phyloP scores from a whole-genome alignment of 2,113 vertebrate genomes.

The Holacanthus passer region DNA sequence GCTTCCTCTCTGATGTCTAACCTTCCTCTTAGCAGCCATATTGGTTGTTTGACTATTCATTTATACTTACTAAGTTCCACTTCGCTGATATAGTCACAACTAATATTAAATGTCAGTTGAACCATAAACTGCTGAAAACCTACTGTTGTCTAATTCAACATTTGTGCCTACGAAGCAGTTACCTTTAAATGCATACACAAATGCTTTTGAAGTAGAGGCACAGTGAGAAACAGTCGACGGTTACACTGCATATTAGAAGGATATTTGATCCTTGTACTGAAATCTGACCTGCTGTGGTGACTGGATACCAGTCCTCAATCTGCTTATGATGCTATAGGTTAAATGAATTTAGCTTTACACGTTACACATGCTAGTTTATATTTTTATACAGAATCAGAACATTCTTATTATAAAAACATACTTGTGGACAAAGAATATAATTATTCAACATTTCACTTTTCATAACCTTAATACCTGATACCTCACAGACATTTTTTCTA shows the following conservation, averaged over 20 bases:
- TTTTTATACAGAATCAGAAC: not conserved
- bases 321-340: not conserved
- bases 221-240: not conserved
- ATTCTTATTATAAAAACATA: not conserved
- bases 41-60: too few relatives aligned
- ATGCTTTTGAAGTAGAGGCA: not conserved
- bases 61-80: not conserved
- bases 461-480: not conserved
- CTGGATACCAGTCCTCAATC: not conserved
- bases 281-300: constrained; percentile 10
- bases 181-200: constrained; percentile 42
- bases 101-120: not conserved
- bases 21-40: too few relatives aligned
- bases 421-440: not conserved
- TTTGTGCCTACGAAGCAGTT: too few relatives aligned
- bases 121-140: not conserved
- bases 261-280: constrained; percentile 1
- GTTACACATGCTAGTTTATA: not conserved
- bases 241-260: not conserved
- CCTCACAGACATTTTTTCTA: not conserved
- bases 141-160: not conserved
- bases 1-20: too few relatives aligned
- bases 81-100: not conserved
- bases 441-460: not conserved
- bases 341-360: not conserved